Evolutionary conservation across 2,888 invertebrate species (phyloP).

Genomic region (Aspidiotus destructor): DNA sequence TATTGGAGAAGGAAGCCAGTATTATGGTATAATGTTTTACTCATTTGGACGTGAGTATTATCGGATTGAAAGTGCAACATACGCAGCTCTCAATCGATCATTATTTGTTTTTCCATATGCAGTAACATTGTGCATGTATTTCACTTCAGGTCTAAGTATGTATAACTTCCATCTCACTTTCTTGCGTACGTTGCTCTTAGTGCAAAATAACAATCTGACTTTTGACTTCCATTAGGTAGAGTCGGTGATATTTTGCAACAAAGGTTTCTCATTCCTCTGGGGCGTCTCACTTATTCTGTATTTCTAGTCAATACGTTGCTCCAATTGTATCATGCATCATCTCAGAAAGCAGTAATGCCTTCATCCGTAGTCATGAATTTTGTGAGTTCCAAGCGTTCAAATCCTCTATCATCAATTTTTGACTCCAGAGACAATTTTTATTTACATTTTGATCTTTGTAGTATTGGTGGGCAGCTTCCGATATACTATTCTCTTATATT

Average conservation of each 20-base stretch:
- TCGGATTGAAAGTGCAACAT: constrained; percentile 31
- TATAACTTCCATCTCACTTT: no score
- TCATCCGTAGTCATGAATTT: not conserved
- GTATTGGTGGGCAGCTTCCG: constrained; percentile 15
- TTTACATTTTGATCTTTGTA: constrained; percentile 3
- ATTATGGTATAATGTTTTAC: constrained; percentile 32
- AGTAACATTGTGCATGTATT: constrained; percentile 33
- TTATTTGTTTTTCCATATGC: constrained; percentile 32
- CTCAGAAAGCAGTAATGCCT: constrained; percentile 11
- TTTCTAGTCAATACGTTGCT: constrained; percentile 13
- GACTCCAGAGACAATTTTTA: not conserved
- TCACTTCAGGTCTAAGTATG: constrained; percentile 29
- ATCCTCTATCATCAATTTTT: not conserved
- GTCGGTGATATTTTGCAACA: not conserved
- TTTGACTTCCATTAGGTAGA: not conserved
- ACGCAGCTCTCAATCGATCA: constrained; percentile 33
- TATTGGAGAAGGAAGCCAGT: constrained; percentile 21
- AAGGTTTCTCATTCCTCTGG: not conserved
- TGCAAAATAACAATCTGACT: no score
- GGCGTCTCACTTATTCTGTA: constrained; percentile 8
- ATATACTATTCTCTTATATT: constrained; percentile 19
- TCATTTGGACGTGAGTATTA: constrained; percentile 28
- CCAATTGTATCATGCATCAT: constrained; percentile 13
- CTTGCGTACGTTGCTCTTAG: no score
- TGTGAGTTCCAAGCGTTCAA: not conserved